Base-by-base conservation (phyloP, 2,888 invertebrate species). In the Apodemia mormo region DNA sequence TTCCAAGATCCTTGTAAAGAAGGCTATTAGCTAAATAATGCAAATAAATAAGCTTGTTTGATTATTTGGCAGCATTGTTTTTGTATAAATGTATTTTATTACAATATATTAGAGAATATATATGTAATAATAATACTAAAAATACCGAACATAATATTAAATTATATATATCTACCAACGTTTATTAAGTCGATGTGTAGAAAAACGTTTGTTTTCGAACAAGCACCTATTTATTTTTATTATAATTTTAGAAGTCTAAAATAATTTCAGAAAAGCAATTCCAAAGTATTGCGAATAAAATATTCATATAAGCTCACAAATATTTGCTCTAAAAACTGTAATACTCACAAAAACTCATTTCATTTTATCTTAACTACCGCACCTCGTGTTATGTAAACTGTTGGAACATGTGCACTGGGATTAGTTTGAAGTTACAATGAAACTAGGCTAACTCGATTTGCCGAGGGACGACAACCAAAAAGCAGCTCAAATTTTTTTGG, bases 371-470 rank as follows among this genome's bases (percentile, higher is more conserved):
- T 54, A 54, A 54, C 52, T 54, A 54, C 52, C 8, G 52, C 22
- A 54, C 52, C 52, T 54, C 52, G 52, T 54, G 52, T 54, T 54
- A 54, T 54, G 52, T 54, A 54, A 54, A 54, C 52, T 54, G 52
- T 54, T 22, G 52, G 52, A 54, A 54, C 52, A 54, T 22, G 52
- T 54, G 52, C 52, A 22, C 52, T 54, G 52, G 14, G 52, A 54
- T 54, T 54, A 54, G 52, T 14, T 54, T 22, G 52, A 54, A 54
- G 52, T 54, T 54, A 54, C n/a, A 54, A 54, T 54, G 52, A 54
- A 54, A 54, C 52, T 54, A 54, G 52, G 52, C 52, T 54, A 54
- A 54, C 52, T 54, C 52, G 52, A 22, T 54, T 54, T 54, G 52
- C 52, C 52, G 52, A 22, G 52, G 52, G 52, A 54, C 45, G 45